These are phyloP conservation scores for Aricia agestis DNA, from an alignment of 1,140 invertebrate species.

Conservation along the genomic window DNA sequence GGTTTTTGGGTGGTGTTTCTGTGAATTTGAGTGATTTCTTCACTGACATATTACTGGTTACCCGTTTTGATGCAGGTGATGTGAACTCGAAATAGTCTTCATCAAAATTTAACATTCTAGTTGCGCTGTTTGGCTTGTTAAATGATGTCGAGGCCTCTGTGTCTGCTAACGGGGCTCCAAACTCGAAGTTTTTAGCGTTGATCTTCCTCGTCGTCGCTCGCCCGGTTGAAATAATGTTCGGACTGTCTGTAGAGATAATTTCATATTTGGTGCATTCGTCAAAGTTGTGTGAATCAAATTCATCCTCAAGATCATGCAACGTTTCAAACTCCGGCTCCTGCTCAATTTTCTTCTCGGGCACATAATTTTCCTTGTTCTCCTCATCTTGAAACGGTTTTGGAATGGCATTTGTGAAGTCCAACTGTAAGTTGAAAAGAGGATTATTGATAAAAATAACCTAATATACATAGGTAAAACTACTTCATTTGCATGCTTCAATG, in stretches of 20 bases:
- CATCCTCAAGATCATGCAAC: constrained; percentile 66
- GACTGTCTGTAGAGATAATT: constrained; percentile 71
- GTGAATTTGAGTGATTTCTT: constrained; percentile 63
- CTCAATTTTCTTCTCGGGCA: constrained; percentile 45
- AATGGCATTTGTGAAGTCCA: constrained; percentile 56
- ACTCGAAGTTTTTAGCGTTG: constrained; percentile 55
- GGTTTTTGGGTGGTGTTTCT: constrained; percentile 44
- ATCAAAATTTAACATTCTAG: constrained; percentile 57
- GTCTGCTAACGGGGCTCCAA: constrained; percentile 65
- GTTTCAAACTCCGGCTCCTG: constrained; percentile 46
- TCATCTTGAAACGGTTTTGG: constrained; percentile 23
- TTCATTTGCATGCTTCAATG: too few relatives aligned
- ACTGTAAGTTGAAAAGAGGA: constrained; percentile 39
- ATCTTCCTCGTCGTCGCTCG: constrained; percentile 50
- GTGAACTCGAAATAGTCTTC: constrained; percentile 58
- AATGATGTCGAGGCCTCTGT: constrained; percentile 62
- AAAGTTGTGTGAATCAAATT: constrained; percentile 58
- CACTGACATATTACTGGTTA: constrained; percentile 37
- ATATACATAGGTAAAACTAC: too few relatives aligned
- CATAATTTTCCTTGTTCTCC: constrained; percentile 38
- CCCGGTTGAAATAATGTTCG: constrained; percentile 61
- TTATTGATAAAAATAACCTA: not conserved
- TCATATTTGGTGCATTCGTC: constrained; percentile 70
- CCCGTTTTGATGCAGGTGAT: constrained; percentile 44
- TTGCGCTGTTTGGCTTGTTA: constrained; percentile 48